Base-by-base conservation (phyloP, 2,888 invertebrate species). In the Lepidocyrtinus sp. region DNA sequence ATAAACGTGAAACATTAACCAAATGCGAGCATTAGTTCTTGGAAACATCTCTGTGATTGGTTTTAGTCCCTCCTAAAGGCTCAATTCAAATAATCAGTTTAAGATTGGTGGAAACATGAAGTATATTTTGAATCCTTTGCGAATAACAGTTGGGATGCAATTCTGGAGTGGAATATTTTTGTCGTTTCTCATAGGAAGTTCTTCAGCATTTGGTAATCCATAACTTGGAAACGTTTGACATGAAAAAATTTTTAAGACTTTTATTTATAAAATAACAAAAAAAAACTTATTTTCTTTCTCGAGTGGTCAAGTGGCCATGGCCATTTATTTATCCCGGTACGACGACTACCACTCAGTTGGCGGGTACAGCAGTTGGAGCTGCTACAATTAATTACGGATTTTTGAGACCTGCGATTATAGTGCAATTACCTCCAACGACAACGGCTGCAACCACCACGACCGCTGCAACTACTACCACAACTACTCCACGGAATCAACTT, bases 391-490 rank as follows among this genome's bases (percentile, higher is more conserved):
- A 71, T 45, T 71, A 71, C 21, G 71, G 70, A 22, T 71, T 71
- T 19, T 24, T 71, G 15, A 61, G 71, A 17, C 71, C 71, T 2
- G 24, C 62, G 0, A 17, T 71, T 5, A 25, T 71, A 24, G 71
- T 71, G 0, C 71, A 61, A 27, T n/a, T 65, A 7, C 65, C 81
- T 7, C 27, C 83, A 5, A 80, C 87, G 22, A 82, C 83, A 2
- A 84, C 87, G 45, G 64, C 83, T 0, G 45, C 82, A 2, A 36
- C 84, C 26, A 74, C 74, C 12, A 73, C 76, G n/a, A 62, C 63
- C 17, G 64, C 80, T 27, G 73, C 81, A 62, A 71, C 83, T 2
- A 45, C 85, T 27, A 79, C 86, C 15, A 83, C 86, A 61, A 80
- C 87, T 24, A 36, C 62, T 7, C 36, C 74, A 2, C 59, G 55